Evolutionary conservation across 2,113 vertebrate species (phyloP).

Genomic region (Passer domesticus): DNA sequence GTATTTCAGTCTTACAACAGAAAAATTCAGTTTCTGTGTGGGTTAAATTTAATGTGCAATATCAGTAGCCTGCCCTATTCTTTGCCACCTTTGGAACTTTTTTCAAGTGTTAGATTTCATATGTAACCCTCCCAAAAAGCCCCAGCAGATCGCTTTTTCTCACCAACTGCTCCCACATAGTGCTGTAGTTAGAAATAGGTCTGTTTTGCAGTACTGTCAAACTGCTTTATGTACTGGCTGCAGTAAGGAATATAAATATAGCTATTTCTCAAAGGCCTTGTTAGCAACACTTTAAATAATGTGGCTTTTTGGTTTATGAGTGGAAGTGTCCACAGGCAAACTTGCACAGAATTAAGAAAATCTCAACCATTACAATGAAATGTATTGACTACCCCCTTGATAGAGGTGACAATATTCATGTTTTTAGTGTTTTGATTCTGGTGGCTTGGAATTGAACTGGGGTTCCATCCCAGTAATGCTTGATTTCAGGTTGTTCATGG

Average conservation of each 20-base stretch:
- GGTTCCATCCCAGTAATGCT: not conserved
- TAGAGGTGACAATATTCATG: not conserved
- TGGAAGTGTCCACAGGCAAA: not conserved
- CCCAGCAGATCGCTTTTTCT: not conserved
- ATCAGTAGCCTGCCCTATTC: not conserved
- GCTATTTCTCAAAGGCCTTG: slow-evolving; percentile 16
- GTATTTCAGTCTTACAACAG: not conserved
- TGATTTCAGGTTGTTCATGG: not conserved
- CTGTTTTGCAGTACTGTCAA: slow-evolving; percentile 19
- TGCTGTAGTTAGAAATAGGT: not conserved
- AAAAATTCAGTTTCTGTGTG: not conserved
- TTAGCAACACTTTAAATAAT: not conserved
- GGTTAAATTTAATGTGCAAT: not conserved
- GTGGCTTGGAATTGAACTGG: not conserved
- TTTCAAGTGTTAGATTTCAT: not conserved
- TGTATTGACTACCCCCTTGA: not conserved
- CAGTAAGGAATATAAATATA: slow-evolving; percentile 27
- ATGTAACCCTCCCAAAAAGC: not conserved
- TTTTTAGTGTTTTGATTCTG: not conserved
- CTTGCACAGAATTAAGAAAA: not conserved
- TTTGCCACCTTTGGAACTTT: not conserved
- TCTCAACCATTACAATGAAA: not conserved
- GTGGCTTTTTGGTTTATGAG: not conserved
- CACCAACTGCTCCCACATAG: slow-evolving; percentile 18
- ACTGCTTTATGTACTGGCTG: slow-evolving; percentile 17